phyloP scores from a whole-genome alignment of 2,797 vertebrate species.

The Dromococcyx pavoninus region DNA sequence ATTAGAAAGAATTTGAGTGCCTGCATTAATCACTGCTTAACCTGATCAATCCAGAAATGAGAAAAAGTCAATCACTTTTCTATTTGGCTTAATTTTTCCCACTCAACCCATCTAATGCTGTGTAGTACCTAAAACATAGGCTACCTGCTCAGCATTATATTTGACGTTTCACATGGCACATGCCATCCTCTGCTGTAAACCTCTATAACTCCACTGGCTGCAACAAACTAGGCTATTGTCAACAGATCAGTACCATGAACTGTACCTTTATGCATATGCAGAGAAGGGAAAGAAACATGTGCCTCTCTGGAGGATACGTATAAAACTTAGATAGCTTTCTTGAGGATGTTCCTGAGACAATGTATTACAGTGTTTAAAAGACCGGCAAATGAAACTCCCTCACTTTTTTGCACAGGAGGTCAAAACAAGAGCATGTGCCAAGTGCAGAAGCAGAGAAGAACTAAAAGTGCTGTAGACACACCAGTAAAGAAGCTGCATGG shows the following conservation, averaged over 20 bases:
- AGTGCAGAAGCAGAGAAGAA: neutral
- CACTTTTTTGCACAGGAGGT: neutral
- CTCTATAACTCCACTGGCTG: neutral
- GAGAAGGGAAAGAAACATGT: rapidly evolving
- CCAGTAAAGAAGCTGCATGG: neutral
- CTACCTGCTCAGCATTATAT: neutral
- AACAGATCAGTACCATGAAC: neutral
- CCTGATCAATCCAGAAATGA: neutral
- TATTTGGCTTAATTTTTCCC: neutral
- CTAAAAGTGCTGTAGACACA: neutral
- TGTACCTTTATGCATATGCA: neutral
- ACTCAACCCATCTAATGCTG: neutral
- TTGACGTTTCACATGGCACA: neutral
- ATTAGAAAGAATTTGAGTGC: neutral
- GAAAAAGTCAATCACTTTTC: neutral
- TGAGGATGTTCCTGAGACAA: neutral
- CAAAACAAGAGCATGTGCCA: neutral
- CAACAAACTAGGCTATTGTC: neutral
- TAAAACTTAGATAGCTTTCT: neutral
- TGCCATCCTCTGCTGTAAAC: neutral
- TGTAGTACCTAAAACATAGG: neutral
- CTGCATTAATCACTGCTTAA: neutral
- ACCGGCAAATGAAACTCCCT: neutral
- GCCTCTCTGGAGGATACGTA: neutral
- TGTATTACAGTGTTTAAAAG: neutral